Evolutionary conservation across 2,888 invertebrate species (phyloP), one percentile per base, ranked within the genome.

Genomic region (Euplexia lucipara): DNA sequence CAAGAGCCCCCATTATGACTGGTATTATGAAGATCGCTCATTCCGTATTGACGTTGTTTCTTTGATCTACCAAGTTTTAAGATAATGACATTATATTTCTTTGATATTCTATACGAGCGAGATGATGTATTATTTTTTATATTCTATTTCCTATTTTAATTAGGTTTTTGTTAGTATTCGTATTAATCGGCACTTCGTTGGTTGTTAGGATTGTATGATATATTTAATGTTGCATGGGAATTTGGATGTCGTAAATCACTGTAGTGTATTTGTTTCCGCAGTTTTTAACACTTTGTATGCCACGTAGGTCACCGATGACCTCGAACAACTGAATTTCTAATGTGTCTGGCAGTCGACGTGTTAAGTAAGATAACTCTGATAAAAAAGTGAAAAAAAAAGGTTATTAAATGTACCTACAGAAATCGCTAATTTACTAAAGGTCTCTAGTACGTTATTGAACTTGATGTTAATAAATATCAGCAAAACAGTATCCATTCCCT

Each of bases 1-100:
- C 71, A 73, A 81, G 79, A 77, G 70, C 61, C 73, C 69, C 84
- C 78, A 83, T 84, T 83, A 84, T 85, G 67, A 83, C 67, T 67
- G 78, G 80, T 82, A 82, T 83, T 83, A 82, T 79, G 70, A 81
- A 76, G 78, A 81, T 74, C 72, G 66, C 75, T 75, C 81, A 79
- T 83, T 84, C 85, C 86, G 87, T 90, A 93, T 91, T 90, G 92
- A 91, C 88, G 87, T 88, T 86, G 57, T 77, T 72, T 82, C 87
- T 88, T 94, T 94, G 93, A 94, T 89, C 78, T 78, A 62, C 70
- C 64, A 73, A 69, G 90, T 92, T 87, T 85, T 85, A 79, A 90
- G 84, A 92, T 92, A 92, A 92, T 92, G 88, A 91, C 86, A 87
- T 91, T 83, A 87, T 92, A 91, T 91, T 90, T 91, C 89, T 92